Evolutionary conservation across 2,113 vertebrate species (phyloP), one percentile per base, ranked within the genome.

Genomic region (Dipodomys ordii): DNA sequence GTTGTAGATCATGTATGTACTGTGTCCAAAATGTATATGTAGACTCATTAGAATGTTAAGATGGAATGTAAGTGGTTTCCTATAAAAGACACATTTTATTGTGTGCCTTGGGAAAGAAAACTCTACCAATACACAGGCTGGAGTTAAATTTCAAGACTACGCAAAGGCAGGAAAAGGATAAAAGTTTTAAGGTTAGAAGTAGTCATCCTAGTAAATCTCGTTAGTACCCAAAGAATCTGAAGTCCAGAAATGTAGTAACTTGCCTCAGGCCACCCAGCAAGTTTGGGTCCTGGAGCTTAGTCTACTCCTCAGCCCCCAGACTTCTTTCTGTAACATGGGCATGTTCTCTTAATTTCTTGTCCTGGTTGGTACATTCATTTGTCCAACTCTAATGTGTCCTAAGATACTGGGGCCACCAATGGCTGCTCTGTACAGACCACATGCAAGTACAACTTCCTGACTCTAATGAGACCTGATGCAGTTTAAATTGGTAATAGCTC

Each of bases 11-110:
- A 72, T 95, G 64, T 93, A 94, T 79, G 96, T 81, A 57, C 79
- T 32, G 49, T 91, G 96, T 96, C 94, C 96, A 96, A 88, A 90
- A 89, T 68, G 92, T 86, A 78, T 95, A 72, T 92, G 88, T 86
- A 83, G 87, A 88, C 92, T 96, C 90, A 79, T 93, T 96, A 96
- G 95, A 94, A 90, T 78, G 64, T 32, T 57, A 95, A 92, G 87
- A 72, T 35, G 23, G 23, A 92, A 88, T 83, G 95, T 92, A 96
- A 95, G 90, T 95, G 95, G 80, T 96, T 96, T 84, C 77, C 94
- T 87, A 76, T 94, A 94, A 95, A 97, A 93, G 90, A 96, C 97
- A 95, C 86, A 16, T 96, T 94, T 96, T 89, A 94, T 83, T 87
- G 86, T 72, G 69, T 65, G 90, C 65, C 53, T 83, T 79, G 44